Base-by-base conservation (phyloP, 2,888 invertebrate genomes). In the Callimorpha dominula region DNA sequence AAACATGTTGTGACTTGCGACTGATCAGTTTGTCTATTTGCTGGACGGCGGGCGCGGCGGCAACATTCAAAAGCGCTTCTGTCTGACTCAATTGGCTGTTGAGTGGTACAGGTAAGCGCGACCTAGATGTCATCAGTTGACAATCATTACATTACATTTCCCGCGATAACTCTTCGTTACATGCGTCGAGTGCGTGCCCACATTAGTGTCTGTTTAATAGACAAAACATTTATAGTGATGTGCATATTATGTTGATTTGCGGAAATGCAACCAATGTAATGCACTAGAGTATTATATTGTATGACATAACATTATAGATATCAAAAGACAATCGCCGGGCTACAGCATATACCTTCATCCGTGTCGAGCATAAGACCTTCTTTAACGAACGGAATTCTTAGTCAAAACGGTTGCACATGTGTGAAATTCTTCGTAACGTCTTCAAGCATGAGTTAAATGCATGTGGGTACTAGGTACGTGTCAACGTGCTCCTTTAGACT, bases 21-120 rank as follows among this genome's bases (percentile, higher is more conserved):
- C 14, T 31, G 14, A 49, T 31, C 3, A n/a, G 5, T 46, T 3
- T 11, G 20, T 17, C 4, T 4, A 49, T 12, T 5, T 31, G 17
- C 15, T 4, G 17, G 15, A 8, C 17, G 12, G 12, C 14, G n/a
- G 12, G 12, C 14, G n/a, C 31, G 43, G 12, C 69, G 69, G 63
- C n/a, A 50, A 20, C 50, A 42, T 52, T 42, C 20, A 70, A 70
- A 64, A 52, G 20, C 40, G 5, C 15, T 31, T 64, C 3, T 54
- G 20, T 64, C 54, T 15, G 20, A 70, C 52, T 52, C 63, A 70
- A 65, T 70, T 65, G 60, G 3, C 50, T 17, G 50, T 40, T 31
- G 50, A 69, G 40, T 17, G 9, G 50, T 20, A 31, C 78, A 76
- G 81, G 84, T 84, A 80, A 73, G 75, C 66, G 76, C 17, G 82